Conservation (phyloP, 2,888 invertebrate species). For the Prosapia bicincta region DNA sequence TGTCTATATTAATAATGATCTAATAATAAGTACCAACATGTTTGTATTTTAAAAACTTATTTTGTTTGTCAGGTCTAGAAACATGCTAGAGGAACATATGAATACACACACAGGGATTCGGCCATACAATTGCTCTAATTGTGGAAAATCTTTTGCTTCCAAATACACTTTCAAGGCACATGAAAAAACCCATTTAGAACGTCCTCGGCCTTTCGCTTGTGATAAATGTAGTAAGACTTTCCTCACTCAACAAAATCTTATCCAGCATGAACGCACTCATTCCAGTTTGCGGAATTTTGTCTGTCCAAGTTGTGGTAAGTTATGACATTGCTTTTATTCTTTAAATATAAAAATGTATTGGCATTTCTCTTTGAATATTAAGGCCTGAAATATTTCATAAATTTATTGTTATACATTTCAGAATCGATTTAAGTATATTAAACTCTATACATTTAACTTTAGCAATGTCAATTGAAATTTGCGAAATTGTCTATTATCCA, state of each 20-base stretch:
- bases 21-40: too few relatives aligned
- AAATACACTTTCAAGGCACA: conserved; percentile 76
- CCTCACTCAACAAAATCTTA: conserved; percentile 70
- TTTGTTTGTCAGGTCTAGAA: conserved; percentile 55
- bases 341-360: too few relatives aligned
- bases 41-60: background rate
- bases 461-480: too few relatives aligned
- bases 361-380: too few relatives aligned
- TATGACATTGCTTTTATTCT: too few relatives aligned
- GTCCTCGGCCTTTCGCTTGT: conserved; percentile 69
- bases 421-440: too few relatives aligned
- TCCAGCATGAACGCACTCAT: conserved; percentile 72
- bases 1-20: too few relatives aligned
- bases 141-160: conserved; percentile 71
- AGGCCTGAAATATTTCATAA: too few relatives aligned
- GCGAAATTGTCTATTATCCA: too few relatives aligned
- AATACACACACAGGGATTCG: conserved; percentile 66
- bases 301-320: conserved; percentile 64
- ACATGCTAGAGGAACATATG: conserved; percentile 67
- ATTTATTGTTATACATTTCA: too few relatives aligned
- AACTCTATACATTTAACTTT: too few relatives aligned
- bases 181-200: conserved; percentile 64
- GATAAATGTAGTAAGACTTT: conserved; percentile 64
- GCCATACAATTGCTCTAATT: conserved; percentile 62
- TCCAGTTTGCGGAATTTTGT: conserved; percentile 65